Conservation (phyloP, 2,888 invertebrate species). For the Mesorhabditis belari region DNA sequence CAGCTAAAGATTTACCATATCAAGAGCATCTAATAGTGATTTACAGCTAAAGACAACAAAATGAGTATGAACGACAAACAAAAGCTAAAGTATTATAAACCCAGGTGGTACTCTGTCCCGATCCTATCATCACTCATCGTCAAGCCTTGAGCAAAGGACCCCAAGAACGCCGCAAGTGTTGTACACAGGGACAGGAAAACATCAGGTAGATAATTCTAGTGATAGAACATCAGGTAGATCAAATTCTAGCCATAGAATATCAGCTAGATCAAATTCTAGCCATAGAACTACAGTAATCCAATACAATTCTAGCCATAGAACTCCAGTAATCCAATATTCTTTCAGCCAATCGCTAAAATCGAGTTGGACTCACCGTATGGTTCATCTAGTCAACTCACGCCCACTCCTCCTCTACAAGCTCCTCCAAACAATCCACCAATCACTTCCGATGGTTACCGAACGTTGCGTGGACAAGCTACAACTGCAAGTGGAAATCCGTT, state of each 20-base stretch:
- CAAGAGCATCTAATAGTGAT: no score
- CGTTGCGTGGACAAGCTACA: conserved; percentile 26
- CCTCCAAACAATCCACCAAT: conserved; percentile 29
- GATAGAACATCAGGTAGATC: no score
- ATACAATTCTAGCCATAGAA: no score
- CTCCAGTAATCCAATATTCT: no score
- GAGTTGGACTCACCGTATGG: conserved; percentile 44
- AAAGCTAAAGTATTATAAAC: not conserved
- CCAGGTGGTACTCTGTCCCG: conserved; percentile 36
- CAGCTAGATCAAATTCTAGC: not conserved
- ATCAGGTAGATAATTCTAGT: conserved; percentile 21
- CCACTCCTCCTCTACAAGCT: conserved; percentile 28
- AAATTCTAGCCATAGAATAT: no score
- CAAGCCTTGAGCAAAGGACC: conserved; percentile 38
- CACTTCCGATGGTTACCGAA: conserved; percentile 36
- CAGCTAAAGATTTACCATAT: no score
- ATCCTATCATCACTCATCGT: conserved; percentile 48
- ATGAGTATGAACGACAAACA: no score
- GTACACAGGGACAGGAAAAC: conserved; percentile 49
- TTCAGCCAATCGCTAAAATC: conserved; percentile 43
- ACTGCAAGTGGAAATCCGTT: conserved; percentile 20
- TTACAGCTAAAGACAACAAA: no score
- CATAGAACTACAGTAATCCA: not conserved
- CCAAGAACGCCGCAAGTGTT: conserved; percentile 51
- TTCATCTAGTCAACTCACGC: conserved; percentile 37